phyloP scores from a whole-genome alignment of 2,797 vertebrate genomes.

The Cichlasoma orientale region DNA sequence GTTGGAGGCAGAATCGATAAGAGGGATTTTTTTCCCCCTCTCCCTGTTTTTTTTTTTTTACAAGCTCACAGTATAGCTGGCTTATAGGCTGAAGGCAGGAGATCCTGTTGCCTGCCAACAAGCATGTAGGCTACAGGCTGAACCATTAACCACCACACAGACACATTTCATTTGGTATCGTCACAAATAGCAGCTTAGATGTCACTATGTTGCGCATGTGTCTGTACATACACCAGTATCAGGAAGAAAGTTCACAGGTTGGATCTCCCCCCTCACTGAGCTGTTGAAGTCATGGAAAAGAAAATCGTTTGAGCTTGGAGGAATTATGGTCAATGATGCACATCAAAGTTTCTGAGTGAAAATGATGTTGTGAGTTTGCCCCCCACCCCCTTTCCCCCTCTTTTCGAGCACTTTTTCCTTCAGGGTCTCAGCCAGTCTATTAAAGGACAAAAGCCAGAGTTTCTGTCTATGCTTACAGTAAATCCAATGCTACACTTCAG shows the following conservation, averaged over 20 bases:
- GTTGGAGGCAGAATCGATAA: slow-evolving; percentile 78
- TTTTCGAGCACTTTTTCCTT: background rate
- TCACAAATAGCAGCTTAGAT: slow-evolving; percentile 9
- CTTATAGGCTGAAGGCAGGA: slow-evolving; percentile 64
- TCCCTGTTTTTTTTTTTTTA: slow-evolving; percentile 31
- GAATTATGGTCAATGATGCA: slow-evolving; percentile 8
- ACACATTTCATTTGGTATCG: slow-evolving; percentile 11
- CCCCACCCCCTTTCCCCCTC: background rate
- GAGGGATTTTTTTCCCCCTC: slow-evolving; percentile 32
- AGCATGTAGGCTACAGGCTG: slow-evolving; percentile 41
- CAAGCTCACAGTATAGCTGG: slow-evolving; percentile 67
- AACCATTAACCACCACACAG: slow-evolving; percentile 41
- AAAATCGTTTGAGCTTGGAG: background rate
- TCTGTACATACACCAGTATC: background rate
- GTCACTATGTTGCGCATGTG: background rate
- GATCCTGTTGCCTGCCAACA: slow-evolving; percentile 68
- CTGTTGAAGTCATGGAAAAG: slow-evolving; percentile 23
- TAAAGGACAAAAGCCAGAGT: background rate
- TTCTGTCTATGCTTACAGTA: background rate
- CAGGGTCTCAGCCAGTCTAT: background rate
- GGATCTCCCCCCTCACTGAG: background rate
- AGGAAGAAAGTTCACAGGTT: background rate
- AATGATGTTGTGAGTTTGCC: background rate
- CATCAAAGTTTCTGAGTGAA: slow-evolving; percentile 2
- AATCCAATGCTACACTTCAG: background rate